Base-by-base conservation (phyloP, 2,797 vertebrate species). In the Poeciliopsis paucimaculata region DNA sequence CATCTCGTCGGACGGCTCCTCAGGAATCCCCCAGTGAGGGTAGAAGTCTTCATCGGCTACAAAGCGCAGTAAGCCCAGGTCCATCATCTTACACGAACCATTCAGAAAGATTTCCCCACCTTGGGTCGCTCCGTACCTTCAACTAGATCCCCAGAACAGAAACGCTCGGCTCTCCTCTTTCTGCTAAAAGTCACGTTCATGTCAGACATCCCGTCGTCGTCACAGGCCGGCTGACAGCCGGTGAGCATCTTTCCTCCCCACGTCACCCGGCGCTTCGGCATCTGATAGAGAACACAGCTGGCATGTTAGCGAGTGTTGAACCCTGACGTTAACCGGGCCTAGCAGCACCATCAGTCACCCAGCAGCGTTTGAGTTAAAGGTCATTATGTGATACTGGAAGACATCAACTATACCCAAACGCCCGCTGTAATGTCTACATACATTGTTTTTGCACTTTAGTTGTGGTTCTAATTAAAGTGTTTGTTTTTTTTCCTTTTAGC, bases 211-310 rank as follows among this genome's bases (percentile, higher is more conserved):
- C 83, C 89, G 11, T 83, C 64, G 15, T 83, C 66, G 0, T 88
- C 91, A 9, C 57, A 68, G 9, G 68, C 75, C 0, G 89, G 71
- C 0, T 53, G 23, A 9, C 5, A 62, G 18, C 80, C 77, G 0
- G 87, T 78, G 3, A 93, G 83, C 88, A 96, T 93, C 90, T 97
- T 97, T 53, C 98, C 98, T 57, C 96, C 97, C 98, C 98, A 99
- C 0, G 98, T 99, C 47, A 97, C 96, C 88, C 98, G 96, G 84
- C 98, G 95, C 87, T 96, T 98, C 73, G 96, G 98, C 73, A 92
- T 78, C 98, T 99, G 75, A n/a, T 73, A 9, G 6, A 75, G 26
- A 31, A 73, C 70, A 16, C 68, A 4, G 16, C 36, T 70, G 26
- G 18, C 31, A 34, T 36, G 3, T 13, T 6, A 0, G 66, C 2